Evolutionary conservation across 2,113 vertebrate species (phyloP).

Genomic region (Xiphorhynchus elegans): DNA sequence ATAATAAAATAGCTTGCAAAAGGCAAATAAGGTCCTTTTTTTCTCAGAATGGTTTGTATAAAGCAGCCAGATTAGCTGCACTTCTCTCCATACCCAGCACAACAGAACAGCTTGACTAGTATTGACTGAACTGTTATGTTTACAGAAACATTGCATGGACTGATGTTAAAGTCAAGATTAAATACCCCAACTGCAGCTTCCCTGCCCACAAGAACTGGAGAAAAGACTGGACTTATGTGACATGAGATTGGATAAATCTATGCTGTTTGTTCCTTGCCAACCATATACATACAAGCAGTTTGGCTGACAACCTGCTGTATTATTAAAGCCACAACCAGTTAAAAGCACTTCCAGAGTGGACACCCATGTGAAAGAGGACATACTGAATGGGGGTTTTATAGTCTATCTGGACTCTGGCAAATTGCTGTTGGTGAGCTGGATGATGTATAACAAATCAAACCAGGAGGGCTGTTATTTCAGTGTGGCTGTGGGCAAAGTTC

Average conservation of each 20-base stretch:
- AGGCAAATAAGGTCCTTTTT: not conserved
- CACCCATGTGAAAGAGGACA: not conserved
- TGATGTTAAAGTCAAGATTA: not conserved
- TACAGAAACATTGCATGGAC: not conserved
- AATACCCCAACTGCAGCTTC: not conserved
- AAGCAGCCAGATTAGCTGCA: not conserved
- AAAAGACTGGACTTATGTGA: not conserved
- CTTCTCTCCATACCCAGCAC: not conserved
- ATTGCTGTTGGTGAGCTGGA: not conserved
- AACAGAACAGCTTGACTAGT: not conserved
- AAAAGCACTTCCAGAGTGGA: not conserved
- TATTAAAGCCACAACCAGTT: not conserved
- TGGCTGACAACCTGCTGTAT: not conserved
- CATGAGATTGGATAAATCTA: not conserved
- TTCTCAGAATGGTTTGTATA: not conserved
- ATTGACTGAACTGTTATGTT: not conserved
- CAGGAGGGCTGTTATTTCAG: not conserved
- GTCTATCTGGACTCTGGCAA: not conserved
- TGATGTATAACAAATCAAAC: not conserved
- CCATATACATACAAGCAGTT: accelerated
- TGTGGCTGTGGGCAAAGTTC: not conserved
- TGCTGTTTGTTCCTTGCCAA: not conserved
- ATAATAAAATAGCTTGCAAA: not conserved
- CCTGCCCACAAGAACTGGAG: not conserved
- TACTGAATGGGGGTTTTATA: not conserved